Conservation (phyloP, 2,888 invertebrate genomes). For the Agrochola litura region DNA sequence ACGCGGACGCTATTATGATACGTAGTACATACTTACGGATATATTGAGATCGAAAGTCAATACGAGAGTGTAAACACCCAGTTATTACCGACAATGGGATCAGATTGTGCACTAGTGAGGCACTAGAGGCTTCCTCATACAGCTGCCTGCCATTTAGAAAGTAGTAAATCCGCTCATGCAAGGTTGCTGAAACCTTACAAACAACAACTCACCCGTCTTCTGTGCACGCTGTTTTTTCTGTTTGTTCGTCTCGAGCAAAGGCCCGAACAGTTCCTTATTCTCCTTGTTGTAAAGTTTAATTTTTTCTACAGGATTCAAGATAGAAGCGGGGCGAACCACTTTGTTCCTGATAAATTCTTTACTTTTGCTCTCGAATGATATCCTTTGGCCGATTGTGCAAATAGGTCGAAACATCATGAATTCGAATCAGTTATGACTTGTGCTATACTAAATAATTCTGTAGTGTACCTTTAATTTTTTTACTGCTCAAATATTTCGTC, state of each 20-base stretch:
- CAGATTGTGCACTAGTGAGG: constrained; percentile 37
- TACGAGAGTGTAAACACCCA: constrained; percentile 69
- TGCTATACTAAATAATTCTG: background rate
- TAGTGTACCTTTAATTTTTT: background rate
- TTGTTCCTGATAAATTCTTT: constrained; percentile 84
- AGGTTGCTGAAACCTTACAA: constrained; percentile 77
- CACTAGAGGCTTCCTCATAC: constrained; percentile 12
- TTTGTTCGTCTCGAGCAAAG: constrained; percentile 86
- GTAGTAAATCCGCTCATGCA: constrained; percentile 70
- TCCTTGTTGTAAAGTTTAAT: constrained; percentile 87
- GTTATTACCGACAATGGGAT: constrained; percentile 40
- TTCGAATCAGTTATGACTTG: background rate
- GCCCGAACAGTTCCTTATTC: constrained; percentile 88
- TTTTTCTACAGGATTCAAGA: constrained; percentile 85
- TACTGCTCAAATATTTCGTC: constrained; percentile 23
- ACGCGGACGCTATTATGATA: constrained; percentile 56
- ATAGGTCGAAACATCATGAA: constrained; percentile 82
- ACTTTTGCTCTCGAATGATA: constrained; percentile 74
- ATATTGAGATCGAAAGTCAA: constrained; percentile 71
- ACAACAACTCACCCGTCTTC: constrained; percentile 81
- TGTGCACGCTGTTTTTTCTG: constrained; percentile 82
- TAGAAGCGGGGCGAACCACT: constrained; percentile 83
- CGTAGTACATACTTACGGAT: constrained; percentile 49
- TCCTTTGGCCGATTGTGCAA: constrained; percentile 76
- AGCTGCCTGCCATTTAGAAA: constrained; percentile 66